Evolutionary conservation across 2,888 invertebrate species (phyloP), one percentile per base, ranked within the genome.

Genomic region (Dichetophora obliterata): DNA sequence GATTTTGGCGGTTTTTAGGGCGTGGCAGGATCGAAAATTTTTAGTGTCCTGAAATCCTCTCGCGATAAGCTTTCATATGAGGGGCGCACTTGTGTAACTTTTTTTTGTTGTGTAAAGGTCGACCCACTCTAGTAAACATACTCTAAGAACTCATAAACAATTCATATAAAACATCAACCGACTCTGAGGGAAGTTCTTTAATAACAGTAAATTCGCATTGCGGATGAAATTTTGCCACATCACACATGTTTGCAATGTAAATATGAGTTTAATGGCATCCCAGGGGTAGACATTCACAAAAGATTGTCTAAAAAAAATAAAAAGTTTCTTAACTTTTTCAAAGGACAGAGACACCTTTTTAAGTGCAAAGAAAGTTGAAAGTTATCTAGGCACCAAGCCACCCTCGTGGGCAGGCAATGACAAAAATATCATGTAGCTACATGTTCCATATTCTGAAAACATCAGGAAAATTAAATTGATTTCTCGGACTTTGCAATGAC

Each of bases 241-340:
- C 57, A 77, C 69, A 70, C 72, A 72, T 76, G 61, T 65, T 74
- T 73, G 57, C 68, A 75, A 72, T 77, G 77, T 78, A 77, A 77
- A 75, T 70, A 77, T 69, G 63, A 52, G 59, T 63, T 65, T 79
- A 79, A 79, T 79, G 77, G 73, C 65, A 37, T 61, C 75, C 77
- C 75, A 63, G 27, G 71, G 74, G 77, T 65, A 65, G 50, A 19
- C 54, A 24, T 5, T 9, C 37, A 66, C 65, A 77, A 37, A 66
- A 27, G 43, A 57, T 48, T 43, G 70, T 63, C 43, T 16, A 72
- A 5, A n/a, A 63, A 24, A 76, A 76, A 16, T 71, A n/a, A 70
- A 63, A 76, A 71, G 43, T 76, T 76, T 34, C 34, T n/a, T 24
- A 74, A 75, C 66, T 57, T 57, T 66, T 61, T 57, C 50, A 34